phyloP scores from a whole-genome alignment of 1,140 invertebrate genomes.

The Drosophila sp. region DNA sequence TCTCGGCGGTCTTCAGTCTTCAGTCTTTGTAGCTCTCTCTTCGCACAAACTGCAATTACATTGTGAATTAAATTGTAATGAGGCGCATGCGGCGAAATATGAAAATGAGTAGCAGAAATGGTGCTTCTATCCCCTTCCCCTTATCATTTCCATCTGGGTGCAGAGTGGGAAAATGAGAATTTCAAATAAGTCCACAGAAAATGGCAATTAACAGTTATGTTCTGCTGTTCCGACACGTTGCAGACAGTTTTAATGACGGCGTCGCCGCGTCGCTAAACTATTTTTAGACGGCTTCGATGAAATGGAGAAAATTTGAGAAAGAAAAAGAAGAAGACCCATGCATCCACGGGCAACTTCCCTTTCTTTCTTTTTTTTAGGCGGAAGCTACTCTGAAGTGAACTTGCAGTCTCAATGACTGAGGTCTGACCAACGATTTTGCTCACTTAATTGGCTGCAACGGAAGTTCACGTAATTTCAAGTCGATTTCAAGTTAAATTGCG shows the following conservation, averaged over 20 bases:
- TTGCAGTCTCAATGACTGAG: constrained; percentile 4
- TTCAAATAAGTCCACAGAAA: constrained; percentile 44
- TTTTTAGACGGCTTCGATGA: constrained; percentile 55
- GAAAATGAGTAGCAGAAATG: constrained; percentile 63
- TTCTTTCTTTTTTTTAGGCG: too few species aligned
- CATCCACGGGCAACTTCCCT: constrained; percentile 12
- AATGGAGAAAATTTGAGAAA: background rate
- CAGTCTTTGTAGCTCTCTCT: constrained; percentile 3
- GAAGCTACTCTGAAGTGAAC: constrained; percentile 39
- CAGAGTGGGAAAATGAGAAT: constrained; percentile 7
- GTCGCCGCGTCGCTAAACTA: constrained; percentile 58
- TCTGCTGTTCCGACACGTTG: constrained; percentile 75
- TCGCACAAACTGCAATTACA: constrained; percentile 73
- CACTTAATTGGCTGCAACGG: constrained; percentile 76
- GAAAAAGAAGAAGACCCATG: background rate
- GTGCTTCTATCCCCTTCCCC: background rate
- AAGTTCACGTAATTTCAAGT: constrained; percentile 70
- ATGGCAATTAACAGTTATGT: constrained; percentile 83
- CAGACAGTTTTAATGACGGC: constrained; percentile 79
- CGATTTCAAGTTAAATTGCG: constrained; percentile 62
- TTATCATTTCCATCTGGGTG: background rate
- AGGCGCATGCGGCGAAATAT: constrained; percentile 77
- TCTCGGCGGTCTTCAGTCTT: constrained; percentile 15
- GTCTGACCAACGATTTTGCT: constrained; percentile 36
- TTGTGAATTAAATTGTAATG: constrained; percentile 83